Evolutionary conservation across 2,888 invertebrate genomes (phyloP), one percentile per base, ranked within the genome.

Genomic region (Chaitophorus viminalis): DNA sequence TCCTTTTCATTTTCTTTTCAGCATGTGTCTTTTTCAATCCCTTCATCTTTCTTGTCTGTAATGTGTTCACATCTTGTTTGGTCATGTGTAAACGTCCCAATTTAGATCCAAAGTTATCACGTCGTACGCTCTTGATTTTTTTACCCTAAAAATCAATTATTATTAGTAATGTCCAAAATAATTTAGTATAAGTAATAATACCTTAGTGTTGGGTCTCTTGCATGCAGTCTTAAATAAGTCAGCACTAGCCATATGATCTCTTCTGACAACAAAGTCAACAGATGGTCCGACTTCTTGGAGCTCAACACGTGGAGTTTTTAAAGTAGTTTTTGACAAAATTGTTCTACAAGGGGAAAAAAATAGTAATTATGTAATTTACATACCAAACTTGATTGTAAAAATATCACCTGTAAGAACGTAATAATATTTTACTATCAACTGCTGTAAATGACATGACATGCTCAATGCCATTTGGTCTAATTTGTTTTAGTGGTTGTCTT

Each of bases 271-370:
- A 90, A 99, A 95, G 91, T 99, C 97, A 90, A 97, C 93, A 36
- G 96, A 95, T 33, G 99, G 99, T 36, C 99, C 98, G 91, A 98
- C 97, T 93, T 98, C 97, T 91, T 95, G 95, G 82, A 99, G 92
- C 92, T 99, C 99, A 89, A 98, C 95, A 90, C 98, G 94, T 0
- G 99, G 99, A 82, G 95, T 95, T 90, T 94, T 94, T 89, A 94
- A 94, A 0, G 98, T 98, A 89, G 98, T 98, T 91, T 99, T 99
- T 91, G 98, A 98, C 81, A 99, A 91, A 82, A 94, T 90, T 89
- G 97, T 94, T 92, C 96, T 96, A 91, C 94, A 95, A 8, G 95
- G 88, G 82, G 76, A 85, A 89, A 25, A 60, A 5, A 75, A 46
- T 76, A 65, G 14, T 68, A 74, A n/a, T 79, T 14, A 33, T 8